Conservation (phyloP, 2,888 invertebrate species). For the Dioctria rufipes region DNA sequence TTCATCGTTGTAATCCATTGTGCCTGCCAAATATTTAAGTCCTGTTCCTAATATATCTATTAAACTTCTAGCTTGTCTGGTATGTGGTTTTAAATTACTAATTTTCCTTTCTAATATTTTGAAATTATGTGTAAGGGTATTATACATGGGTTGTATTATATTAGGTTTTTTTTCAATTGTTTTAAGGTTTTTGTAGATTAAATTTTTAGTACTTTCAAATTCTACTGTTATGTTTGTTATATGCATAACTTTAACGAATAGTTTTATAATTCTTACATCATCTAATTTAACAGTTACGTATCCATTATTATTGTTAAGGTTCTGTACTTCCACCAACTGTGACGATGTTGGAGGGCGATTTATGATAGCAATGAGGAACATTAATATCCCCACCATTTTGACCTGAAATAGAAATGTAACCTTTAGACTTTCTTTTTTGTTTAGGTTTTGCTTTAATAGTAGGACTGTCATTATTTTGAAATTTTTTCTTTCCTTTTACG, state of each 20-base stretch:
- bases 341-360: constrained; percentile 2
- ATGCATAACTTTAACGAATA: constrained; percentile 56
- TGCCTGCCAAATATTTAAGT: too few species aligned
- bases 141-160: too few species aligned
- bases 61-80: too few species aligned
- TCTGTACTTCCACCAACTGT: constrained; percentile 57
- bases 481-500: constrained; percentile 57
- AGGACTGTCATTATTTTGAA: constrained; percentile 56
- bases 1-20: too few species aligned
- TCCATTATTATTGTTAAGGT: constrained; percentile 58
- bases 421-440: constrained; percentile 16
- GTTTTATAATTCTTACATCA: constrained; percentile 50
- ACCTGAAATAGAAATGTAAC: too few species aligned
- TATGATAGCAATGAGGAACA: too few species aligned
- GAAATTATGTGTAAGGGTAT: too few species aligned
- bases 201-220: constrained; percentile 49
- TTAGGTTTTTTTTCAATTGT: too few species aligned
- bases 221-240: constrained; percentile 56
- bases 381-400: too few species aligned
- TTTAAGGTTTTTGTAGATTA: constrained; percentile 53
- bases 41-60: too few species aligned
- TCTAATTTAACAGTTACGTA: constrained; percentile 56
- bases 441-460: constrained; percentile 48
- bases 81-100: too few species aligned
- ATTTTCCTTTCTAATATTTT: too few species aligned